These are phyloP conservation scores for Himalopsyche anomala DNA, from an alignment of 2,888 invertebrate species.

Conservation along the genomic window DNA sequence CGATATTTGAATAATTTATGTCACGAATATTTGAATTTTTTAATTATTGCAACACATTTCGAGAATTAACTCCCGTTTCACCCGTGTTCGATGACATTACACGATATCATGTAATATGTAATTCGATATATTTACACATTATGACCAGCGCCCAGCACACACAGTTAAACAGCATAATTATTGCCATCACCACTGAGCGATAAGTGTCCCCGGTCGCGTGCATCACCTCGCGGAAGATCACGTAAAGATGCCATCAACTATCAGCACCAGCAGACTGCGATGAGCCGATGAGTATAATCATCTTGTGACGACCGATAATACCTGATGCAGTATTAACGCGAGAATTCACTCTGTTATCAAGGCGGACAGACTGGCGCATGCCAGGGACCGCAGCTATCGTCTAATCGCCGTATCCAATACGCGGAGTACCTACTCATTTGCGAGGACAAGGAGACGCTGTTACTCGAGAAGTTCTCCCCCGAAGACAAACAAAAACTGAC, in stretches of 20 bases:
- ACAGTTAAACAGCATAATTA: not conserved
- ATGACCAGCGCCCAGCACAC: not conserved
- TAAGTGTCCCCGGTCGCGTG: not conserved
- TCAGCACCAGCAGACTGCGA: conserved; percentile 2
- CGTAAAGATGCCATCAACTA: conserved; percentile 26
- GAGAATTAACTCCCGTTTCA: no score
- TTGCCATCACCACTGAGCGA: not conserved
- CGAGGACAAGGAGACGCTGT: not conserved
- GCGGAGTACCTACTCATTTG: not conserved
- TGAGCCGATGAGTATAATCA: conserved; percentile 10
- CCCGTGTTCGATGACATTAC: no score
- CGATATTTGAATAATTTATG: no score
- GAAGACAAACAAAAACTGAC: not conserved
- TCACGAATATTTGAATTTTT: no score
- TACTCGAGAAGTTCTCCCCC: not conserved
- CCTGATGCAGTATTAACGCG: conserved; percentile 32
- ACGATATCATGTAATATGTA: no score
- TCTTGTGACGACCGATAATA: conserved; percentile 36
- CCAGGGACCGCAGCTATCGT: conserved; percentile 29
- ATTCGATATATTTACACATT: not conserved
- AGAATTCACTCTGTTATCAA: not conserved
- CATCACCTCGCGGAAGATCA: conserved; percentile 19
- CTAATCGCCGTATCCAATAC: conserved; percentile 5
- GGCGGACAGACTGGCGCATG: conserved; percentile 7
- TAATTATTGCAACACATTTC: no score